Evolutionary conservation across 2,113 vertebrate species (phyloP).

Genomic region (Prinia subflava): DNA sequence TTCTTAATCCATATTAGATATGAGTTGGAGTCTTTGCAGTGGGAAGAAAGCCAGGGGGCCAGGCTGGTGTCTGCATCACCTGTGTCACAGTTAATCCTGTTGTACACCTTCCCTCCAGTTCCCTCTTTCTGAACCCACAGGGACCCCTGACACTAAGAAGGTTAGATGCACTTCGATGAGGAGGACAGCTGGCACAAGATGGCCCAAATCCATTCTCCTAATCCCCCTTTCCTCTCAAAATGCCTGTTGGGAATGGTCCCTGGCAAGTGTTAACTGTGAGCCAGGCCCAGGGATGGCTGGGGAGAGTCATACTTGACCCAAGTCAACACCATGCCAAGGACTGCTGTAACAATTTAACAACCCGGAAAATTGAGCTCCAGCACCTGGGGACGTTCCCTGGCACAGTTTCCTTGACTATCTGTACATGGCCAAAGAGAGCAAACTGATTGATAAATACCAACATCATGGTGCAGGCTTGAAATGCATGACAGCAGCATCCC

Average conservation of each 20-base stretch:
- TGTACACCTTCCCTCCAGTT: not conserved
- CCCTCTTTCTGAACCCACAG: not conserved
- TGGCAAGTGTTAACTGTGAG: not conserved
- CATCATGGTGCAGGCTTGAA: not conserved
- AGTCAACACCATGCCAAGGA: not conserved
- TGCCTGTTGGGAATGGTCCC: not conserved
- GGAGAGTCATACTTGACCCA: not conserved
- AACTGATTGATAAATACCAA: not conserved
- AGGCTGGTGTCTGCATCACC: not conserved
- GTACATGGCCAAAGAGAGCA: not conserved
- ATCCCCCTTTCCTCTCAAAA: not conserved
- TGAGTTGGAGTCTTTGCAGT: not conserved
- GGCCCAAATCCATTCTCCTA: not conserved
- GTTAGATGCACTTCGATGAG: not conserved
- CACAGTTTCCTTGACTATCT: not conserved
- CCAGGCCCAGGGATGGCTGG: not conserved
- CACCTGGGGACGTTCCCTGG: constrained; percentile 15
- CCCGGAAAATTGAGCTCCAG: constrained; percentile 12
- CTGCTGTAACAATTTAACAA: constrained; percentile 17
- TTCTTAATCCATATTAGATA: not conserved
- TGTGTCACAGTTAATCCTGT: not conserved
- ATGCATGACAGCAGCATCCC: not conserved
- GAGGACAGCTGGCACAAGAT: constrained; percentile 15
- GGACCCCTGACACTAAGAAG: not conserved
- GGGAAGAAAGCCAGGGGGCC: not conserved